Evolutionary conservation across 2,797 vertebrate species (phyloP), one percentile per base, ranked within the genome.

Genomic region (Acanthiza pusilla): DNA sequence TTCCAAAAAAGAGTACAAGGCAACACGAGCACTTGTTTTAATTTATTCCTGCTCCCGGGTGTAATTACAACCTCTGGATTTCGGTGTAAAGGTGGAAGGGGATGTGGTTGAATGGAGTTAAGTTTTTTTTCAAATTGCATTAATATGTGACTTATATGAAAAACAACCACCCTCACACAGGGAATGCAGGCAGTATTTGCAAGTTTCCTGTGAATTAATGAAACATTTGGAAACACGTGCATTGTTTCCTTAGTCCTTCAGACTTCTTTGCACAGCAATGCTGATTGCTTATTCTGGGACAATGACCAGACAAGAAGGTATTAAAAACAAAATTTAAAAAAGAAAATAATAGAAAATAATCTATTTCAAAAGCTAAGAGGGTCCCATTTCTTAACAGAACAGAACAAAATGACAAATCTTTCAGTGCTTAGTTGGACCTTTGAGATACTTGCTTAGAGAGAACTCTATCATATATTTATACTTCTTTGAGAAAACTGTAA

Each of bases 191-290:
- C 86, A 60, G 47, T 38, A 32, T 74, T 89, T 90, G 53, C 73
- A 88, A 74, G 60, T 91, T 94, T 90, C 78, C 67, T 85, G 60
- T 82, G 68, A 79, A 89, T 95, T 93, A 85, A 92, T 89, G 85
- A 91, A 95, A 85, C 42, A 5, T 94, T 92, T 88, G 89, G 74
- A 94, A 97, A 89, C 47, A 34, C 0, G 2, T 61, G 38, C 60
- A 18, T 91, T 89, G 71, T 93, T 96, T 95, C 53, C 72, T 62
- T 79, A 91, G 77, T 81, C 48, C 43, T 75, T 48, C 47, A 48
- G 47, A 55, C 36, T 96, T 85, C 92, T 88, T 91, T 72, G 40
- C 13, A 30, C 61, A 67, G 67, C 38, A 71, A n/a, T 63, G 54
- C 32, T 70, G 63, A 86, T 92, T 88, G 65, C 55, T 90, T 85